Evolutionary conservation across 2,797 vertebrate genomes (phyloP).

Genomic region (Coregonus suidteri): DNA sequence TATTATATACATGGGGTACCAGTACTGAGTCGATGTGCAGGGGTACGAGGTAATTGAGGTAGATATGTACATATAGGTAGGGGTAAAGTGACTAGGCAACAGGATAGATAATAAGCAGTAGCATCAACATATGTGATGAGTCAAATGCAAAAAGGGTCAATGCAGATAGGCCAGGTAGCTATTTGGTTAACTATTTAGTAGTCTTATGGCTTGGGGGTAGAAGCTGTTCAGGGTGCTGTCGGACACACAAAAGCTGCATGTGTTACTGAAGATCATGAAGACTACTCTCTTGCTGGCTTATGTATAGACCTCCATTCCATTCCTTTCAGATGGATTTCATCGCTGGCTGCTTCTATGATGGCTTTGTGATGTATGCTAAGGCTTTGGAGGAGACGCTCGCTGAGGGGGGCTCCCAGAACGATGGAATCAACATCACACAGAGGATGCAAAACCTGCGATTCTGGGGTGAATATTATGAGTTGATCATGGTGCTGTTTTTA

Average conservation of each 20-base stretch:
- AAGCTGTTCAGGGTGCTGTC: too few relatives aligned
- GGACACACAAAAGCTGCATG: not conserved
- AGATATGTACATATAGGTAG: too few relatives aligned
- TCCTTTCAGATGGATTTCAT: conserved; percentile 91
- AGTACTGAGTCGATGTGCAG: too few relatives aligned
- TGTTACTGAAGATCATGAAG: not conserved
- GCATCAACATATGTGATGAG: too few relatives aligned
- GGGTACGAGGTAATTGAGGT: too few relatives aligned
- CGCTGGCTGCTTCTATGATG: conserved; percentile 95
- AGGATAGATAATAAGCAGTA: too few relatives aligned
- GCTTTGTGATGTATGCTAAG: conserved; percentile 87
- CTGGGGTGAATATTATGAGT: conserved; percentile 76
- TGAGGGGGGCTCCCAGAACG: conserved; percentile 87
- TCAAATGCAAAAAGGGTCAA: too few relatives aligned
- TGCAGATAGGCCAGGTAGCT: too few relatives aligned
- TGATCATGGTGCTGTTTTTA: not conserved
- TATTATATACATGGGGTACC: too few relatives aligned
- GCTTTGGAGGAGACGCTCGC: conserved; percentile 89
- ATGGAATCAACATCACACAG: conserved; percentile 86
- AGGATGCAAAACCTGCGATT: conserved; percentile 89
- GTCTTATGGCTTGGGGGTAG: too few relatives aligned
- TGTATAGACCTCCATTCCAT: not conserved
- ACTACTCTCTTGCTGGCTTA: not conserved
- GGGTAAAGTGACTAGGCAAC: too few relatives aligned
- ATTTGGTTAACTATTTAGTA: too few relatives aligned